phyloP scores from a whole-genome alignment of 1,140 invertebrate species.

The Camponotus pennsylvanicus region DNA sequence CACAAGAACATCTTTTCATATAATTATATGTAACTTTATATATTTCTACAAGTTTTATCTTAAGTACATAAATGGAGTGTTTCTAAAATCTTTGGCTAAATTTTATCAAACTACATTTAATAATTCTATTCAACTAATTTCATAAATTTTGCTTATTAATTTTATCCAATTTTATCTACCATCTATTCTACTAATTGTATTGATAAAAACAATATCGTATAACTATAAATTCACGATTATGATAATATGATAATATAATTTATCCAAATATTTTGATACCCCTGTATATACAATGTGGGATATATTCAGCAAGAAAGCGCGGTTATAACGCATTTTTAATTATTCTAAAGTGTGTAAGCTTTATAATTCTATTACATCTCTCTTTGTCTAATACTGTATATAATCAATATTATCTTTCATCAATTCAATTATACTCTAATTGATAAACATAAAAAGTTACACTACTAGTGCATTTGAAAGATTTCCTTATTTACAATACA shows the following conservation, averaged over 20 bases:
- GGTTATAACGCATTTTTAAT: constrained; percentile 68
- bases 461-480: not conserved
- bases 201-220: not conserved
- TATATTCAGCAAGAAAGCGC: constrained; percentile 1
- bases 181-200: constrained; percentile 5
- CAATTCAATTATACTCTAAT: constrained; percentile 36
- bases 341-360: constrained; percentile 55
- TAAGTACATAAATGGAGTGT: not conserved
- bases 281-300: not conserved
- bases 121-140: not conserved
- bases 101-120: constrained; percentile 6
- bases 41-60: constrained; percentile 34
- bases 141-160: not conserved
- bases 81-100: constrained; percentile 38
- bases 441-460: not conserved
- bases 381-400: constrained; percentile 26
- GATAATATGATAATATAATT: constrained; percentile 2
- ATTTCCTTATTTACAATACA: constrained; percentile 2
- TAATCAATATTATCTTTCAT: constrained; percentile 59
- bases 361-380: constrained; percentile 42
- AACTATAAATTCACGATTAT: not conserved
- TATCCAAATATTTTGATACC: constrained; percentile 8
- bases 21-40: constrained; percentile 12
- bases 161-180: not conserved
- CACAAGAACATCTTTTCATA: not conserved